A percentile compares a stretch with the other conserved stretches of the same genome.
phyloP scores from a whole-genome alignment of 2,888 invertebrate species.

The Hydrotaea cyrtoneurina region DNA sequence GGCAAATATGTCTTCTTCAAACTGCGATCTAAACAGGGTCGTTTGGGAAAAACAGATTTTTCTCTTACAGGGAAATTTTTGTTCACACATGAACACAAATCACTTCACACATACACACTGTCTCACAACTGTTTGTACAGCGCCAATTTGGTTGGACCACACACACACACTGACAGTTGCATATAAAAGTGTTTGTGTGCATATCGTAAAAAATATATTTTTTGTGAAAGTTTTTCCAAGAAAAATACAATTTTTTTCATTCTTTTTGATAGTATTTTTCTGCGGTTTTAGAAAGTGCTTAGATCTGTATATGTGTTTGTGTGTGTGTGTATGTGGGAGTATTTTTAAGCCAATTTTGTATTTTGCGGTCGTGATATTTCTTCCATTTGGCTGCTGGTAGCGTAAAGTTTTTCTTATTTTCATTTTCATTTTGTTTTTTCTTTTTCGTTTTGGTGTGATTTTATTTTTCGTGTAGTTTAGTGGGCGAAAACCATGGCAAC shows the following conservation, averaged over 20 bases:
- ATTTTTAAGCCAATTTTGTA: not conserved
- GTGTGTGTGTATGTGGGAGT: not conserved
- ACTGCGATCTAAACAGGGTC: not conserved
- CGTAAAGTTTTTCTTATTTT: not conserved
- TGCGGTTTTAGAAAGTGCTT: constrained; percentile 17
- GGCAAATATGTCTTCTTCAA: constrained; percentile 24
- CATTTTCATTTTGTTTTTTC: not conserved
- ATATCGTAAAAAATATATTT: constrained; percentile 23
- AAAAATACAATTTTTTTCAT: not conserved
- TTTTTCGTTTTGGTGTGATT: not conserved
- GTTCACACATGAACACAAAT: constrained; percentile 17
- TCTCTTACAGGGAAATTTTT: not conserved
- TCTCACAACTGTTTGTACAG: not conserved
- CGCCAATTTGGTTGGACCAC: not conserved
- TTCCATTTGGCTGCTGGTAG: not conserved
- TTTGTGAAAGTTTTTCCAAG: constrained; percentile 3
- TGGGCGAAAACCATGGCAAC: constrained; percentile 15
- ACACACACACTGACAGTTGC: not conserved
- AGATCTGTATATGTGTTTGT: not conserved
- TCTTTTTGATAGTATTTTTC: constrained; percentile 1
- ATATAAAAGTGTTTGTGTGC: not conserved
- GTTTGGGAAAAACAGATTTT: constrained; percentile 23
- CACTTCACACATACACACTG: constrained; percentile 1
- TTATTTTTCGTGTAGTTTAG: not conserved
- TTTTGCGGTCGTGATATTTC: constrained; percentile 16